phyloP scores from a whole-genome alignment of 2,888 invertebrate genomes.

The Drosophila hamatofila region DNA sequence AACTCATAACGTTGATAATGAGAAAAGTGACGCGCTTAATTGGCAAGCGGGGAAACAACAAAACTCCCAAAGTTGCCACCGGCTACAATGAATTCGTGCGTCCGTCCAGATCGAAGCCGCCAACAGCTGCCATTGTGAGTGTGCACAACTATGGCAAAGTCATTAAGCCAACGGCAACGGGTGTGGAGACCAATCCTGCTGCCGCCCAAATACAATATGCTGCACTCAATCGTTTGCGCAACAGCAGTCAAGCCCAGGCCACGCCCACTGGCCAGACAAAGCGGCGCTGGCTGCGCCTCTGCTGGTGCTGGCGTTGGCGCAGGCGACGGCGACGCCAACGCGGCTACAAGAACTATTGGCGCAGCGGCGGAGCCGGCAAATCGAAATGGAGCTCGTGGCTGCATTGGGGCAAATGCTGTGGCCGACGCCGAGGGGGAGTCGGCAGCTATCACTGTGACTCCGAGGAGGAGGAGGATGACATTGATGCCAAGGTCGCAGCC shows the following conservation, averaged over 20 bases:
- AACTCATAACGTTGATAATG: constrained; percentile 55
- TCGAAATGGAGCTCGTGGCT: constrained; percentile 25
- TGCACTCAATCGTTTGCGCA: constrained; percentile 78
- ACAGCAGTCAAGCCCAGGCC: constrained; percentile 27
- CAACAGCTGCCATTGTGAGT: constrained; percentile 45
- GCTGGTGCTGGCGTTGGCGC: constrained; percentile 41
- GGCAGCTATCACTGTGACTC: constrained; percentile 65
- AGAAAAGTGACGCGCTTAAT: constrained; percentile 78
- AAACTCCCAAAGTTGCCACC: constrained; percentile 65
- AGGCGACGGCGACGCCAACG: constrained; percentile 40
- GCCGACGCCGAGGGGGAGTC: constrained; percentile 10
- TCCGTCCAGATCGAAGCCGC: constrained; percentile 24
- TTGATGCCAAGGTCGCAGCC: constrained; percentile 83
- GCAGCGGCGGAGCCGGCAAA: constrained; percentile 16
- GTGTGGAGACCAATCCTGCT: constrained; percentile 28
- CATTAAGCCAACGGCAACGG: constrained; percentile 39
- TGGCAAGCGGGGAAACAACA: constrained; percentile 67
- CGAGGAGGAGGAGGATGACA: constrained; percentile 82
- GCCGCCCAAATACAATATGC: constrained; percentile 79
- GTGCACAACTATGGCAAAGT: constrained; percentile 75
- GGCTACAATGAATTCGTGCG: constrained; percentile 61
- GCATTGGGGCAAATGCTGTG: constrained; percentile 48
- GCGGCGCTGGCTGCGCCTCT: constrained; percentile 36
- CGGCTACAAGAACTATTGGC: constrained; percentile 57
- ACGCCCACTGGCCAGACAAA: constrained; percentile 16